Base-by-base conservation (phyloP, 2,113 vertebrate species). In the Datnioides undecimradiatus region DNA sequence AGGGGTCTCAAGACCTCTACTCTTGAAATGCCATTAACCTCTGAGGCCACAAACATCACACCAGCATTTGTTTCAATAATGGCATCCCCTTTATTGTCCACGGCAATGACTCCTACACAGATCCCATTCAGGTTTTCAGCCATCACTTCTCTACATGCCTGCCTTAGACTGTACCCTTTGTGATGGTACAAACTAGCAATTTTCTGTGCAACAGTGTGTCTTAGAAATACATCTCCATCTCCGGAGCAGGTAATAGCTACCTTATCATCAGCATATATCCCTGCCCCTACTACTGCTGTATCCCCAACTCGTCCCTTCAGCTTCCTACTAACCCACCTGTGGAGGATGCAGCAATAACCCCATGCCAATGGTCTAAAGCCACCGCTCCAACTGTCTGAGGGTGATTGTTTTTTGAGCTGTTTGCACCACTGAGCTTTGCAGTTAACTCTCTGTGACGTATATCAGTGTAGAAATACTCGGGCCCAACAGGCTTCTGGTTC, bases 311-410 rank as follows among this genome's bases (percentile, higher is more conserved):
- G 79, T 0, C 95, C 95, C 86, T 91, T 94, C 73, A 94, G 79
- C 51, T 95, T 73, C 94, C 94, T 5, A 94, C 93, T 45, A 95
- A 29, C 29, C 95, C 95, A 23, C 95, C 95, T 6, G 95, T 95
- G 17, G 95, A 95, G 16, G 94, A 84, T 51, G 95, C 94, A 65
- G 94, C 94, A 52, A 94, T 94, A 36, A 95, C 82, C 33, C 65
- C 84, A 5, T 82, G 69, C 76, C 71, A 84, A 8, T 54, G 51
- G 83, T 95, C 95, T 73, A 95, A 83, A 6, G 94, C 94, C 43
- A 95, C 92, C 36, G 95, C 95, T 45, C 95, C 95, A 34, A 95
- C 95, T 23, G 95, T 95, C 74, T 95, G 94, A 69, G 94, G 94
- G 49, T 95, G 95, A 46, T 89, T 94, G 68, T 91, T 94, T 82